phyloP scores from a whole-genome alignment of 2,888 invertebrate genomes.

The Spodoptera littoralis region DNA sequence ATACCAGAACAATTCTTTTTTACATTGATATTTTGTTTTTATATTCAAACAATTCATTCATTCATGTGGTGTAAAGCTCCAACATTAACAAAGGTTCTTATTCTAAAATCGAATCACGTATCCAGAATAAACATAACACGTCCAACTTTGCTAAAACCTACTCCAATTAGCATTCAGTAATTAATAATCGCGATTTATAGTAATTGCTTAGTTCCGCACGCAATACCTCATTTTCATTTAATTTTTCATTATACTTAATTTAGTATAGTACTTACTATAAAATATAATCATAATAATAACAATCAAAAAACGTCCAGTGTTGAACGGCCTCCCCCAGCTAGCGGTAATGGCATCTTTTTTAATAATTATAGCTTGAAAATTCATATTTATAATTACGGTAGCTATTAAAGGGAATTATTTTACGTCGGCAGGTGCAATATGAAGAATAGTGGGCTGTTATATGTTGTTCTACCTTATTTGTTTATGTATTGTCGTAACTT shows the following conservation, averaged over 20 bases:
- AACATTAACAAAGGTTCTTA: too few species aligned
- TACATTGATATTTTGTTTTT: too few species aligned
- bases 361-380: constrained; percentile 40
- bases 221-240: constrained; percentile 35
- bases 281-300: constrained; percentile 39
- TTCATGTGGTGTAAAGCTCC: too few species aligned
- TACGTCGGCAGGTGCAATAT: neutral
- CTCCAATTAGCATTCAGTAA: constrained; percentile 39
- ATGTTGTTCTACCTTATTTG: too few species aligned
- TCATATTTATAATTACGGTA: constrained; percentile 32
- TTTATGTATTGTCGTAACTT: too few species aligned
- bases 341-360: constrained; percentile 44
- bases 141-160: constrained; percentile 3
- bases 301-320: constrained; percentile 32
- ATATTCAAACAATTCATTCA: too few species aligned
- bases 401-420: constrained; percentile 13
- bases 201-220: constrained; percentile 38
- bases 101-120: neutral
- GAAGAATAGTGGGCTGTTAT: neutral
- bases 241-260: constrained; percentile 31
- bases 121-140: neutral
- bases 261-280: constrained; percentile 9
- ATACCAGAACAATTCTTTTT: too few species aligned
- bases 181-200: constrained; percentile 31
- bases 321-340: constrained; percentile 18